phyloP scores from a whole-genome alignment of 2,113 vertebrate species.

The Anhinga anhinga region DNA sequence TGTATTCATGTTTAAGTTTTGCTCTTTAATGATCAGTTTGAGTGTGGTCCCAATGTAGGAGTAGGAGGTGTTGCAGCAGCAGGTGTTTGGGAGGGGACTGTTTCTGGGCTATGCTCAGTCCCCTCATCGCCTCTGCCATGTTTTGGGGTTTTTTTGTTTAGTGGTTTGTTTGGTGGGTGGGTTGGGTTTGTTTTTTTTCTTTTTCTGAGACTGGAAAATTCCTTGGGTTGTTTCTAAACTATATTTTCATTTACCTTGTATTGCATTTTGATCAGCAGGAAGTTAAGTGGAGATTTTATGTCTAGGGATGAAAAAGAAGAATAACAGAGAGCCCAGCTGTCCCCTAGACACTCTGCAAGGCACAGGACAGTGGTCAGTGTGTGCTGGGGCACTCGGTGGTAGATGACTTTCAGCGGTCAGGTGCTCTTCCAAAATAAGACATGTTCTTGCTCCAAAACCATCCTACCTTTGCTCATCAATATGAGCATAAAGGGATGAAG shows the following conservation, averaged over 20 bases:
- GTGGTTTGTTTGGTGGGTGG: no score
- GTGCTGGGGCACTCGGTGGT: not conserved
- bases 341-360: not conserved
- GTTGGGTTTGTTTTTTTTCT: not conserved
- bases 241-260: not conserved
- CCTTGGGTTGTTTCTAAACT: not conserved
- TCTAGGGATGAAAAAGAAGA: not conserved
- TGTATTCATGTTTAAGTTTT: rapidly evolving
- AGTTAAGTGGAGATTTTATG: not conserved
- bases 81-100: not conserved
- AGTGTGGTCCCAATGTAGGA: not conserved
- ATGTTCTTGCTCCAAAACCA: not conserved
- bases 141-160: no score
- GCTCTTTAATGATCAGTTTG: not conserved
- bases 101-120: not conserved
- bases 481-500: not conserved
- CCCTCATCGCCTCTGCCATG: not conserved
- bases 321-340: not conserved
- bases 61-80: not conserved
- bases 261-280: not conserved
- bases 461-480: not conserved
- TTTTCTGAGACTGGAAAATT: not conserved
- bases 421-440: not conserved
- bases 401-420: not conserved
- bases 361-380: no score